Evolutionary conservation across 1,140 invertebrate genomes (phyloP), one percentile per base, ranked within the genome.

Genomic region (Heliothis subflexa): DNA sequence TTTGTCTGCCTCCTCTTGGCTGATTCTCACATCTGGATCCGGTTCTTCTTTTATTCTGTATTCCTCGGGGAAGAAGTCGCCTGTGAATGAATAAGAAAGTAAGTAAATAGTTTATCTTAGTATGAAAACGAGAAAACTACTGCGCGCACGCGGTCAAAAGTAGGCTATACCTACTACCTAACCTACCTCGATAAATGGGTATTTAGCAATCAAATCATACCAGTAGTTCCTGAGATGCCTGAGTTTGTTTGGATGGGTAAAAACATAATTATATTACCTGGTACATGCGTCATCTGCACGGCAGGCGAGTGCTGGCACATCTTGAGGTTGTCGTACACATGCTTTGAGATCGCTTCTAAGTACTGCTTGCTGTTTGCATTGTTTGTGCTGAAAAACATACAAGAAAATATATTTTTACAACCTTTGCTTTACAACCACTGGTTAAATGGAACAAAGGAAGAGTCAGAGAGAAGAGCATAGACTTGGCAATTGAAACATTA

Each of bases 351-450:
- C 1, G 97, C 95, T 83, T 99, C 98, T 21, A 99, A 94, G 91
- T 99, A 99, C 86, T 98, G 97, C 90, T 98, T 98, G 73, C 96
- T 98, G 89, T 99, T 99, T 0, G 97, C 98, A 92, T 99, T 99
- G 79, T 99, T 98, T 87, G 91, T 87, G 40, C 88, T 94, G 79
- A 59, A 64, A 73, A 40, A 84, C 28, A 28, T 33, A 3, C n/a
- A 66, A 47, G 14, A 40, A 47, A 47, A 18, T 12, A 71, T 72
- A 78, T 74, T 61, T n/a, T 40, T 40, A 40, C 33, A 7, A 40
- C 33, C 33, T 40, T 0, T 40, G 5, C 33, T 0, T 0, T 0
- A 40, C 33, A 9, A 40, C 33, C 33, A 33, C 33, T 40, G 33
- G 33, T 33, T 33, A 5, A 33, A 33, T 33, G 7, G 7, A 33